Evolutionary conservation across 2,888 invertebrate species (phyloP).

Genomic region (Oxystoma pomonae): DNA sequence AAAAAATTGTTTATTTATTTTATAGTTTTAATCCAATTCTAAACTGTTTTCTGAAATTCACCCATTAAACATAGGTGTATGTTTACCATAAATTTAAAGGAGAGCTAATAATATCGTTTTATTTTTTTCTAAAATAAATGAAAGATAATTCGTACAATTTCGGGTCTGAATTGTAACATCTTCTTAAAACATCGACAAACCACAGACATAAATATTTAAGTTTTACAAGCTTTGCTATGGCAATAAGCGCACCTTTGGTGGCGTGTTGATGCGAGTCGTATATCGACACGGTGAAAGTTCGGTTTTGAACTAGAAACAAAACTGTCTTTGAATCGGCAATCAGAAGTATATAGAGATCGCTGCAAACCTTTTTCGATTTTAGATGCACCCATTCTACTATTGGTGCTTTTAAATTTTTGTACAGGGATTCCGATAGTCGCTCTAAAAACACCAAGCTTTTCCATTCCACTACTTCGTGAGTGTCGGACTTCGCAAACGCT

Average conservation of each 20-base stretch:
- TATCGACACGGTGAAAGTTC: conserved; percentile 43
- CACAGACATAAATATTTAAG: conserved; percentile 49
- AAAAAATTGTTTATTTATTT: no score
- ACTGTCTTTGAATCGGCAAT: conserved; percentile 53
- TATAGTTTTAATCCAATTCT: no score
- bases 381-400: conserved; percentile 47
- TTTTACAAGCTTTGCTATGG: conserved; percentile 44
- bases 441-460: conserved; percentile 49
- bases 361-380: conserved; percentile 16
- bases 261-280: conserved; percentile 51
- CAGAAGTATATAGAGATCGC: conserved; percentile 49
- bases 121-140: conserved; percentile 43
- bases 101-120: conserved; percentile 11
- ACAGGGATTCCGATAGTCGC: conserved; percentile 45
- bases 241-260: conserved; percentile 50
- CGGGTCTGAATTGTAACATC: conserved; percentile 46
- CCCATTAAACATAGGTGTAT: no score
- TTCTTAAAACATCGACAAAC: conserved; percentile 44
- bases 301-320: conserved; percentile 50
- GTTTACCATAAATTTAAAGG: no score
- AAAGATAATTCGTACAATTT: conserved; percentile 51
- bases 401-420: conserved; percentile 45
- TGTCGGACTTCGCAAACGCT: conserved; percentile 43
- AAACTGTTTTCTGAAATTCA: no score
- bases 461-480: conserved; percentile 45